Conservation (phyloP, 2,113 vertebrate genomes). For the Aegotheles bennettii region DNA sequence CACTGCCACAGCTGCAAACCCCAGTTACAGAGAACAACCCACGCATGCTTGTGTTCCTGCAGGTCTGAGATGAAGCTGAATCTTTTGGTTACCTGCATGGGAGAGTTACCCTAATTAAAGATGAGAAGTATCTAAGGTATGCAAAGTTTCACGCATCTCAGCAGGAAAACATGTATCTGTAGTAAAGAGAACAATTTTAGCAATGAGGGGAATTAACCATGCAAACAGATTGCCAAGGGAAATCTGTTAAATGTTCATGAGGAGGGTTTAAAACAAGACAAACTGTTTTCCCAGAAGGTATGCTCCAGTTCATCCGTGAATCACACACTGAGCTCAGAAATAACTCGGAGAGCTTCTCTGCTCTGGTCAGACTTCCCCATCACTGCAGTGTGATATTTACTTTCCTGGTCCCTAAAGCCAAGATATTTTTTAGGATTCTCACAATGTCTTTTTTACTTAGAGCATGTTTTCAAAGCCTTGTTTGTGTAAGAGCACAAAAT, state of each 20-base stretch:
- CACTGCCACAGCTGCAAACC: not conserved
- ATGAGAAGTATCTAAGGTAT: not conserved
- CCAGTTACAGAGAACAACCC: not conserved
- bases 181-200: conserved; percentile 32
- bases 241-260: not conserved
- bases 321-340: not conserved
- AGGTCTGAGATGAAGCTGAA: not conserved
- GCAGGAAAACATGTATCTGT: not conserved
- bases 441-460: not conserved
- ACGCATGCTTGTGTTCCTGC: not conserved
- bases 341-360: not conserved
- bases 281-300: not conserved
- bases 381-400: not conserved
- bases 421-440: not conserved
- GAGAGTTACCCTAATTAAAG: not conserved
- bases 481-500: not conserved
- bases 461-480: not conserved
- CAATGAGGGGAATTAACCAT: not conserved
- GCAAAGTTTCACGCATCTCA: rapidly evolving
- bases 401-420: not conserved
- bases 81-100: not conserved
- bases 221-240: not conserved
- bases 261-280: not conserved
- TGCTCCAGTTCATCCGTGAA: not conserved
- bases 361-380: not conserved